Evolutionary conservation across 53 echinoderm and acorn worm genomes (phyloP).

Genomic region (Zoroaster sp.): DNA sequence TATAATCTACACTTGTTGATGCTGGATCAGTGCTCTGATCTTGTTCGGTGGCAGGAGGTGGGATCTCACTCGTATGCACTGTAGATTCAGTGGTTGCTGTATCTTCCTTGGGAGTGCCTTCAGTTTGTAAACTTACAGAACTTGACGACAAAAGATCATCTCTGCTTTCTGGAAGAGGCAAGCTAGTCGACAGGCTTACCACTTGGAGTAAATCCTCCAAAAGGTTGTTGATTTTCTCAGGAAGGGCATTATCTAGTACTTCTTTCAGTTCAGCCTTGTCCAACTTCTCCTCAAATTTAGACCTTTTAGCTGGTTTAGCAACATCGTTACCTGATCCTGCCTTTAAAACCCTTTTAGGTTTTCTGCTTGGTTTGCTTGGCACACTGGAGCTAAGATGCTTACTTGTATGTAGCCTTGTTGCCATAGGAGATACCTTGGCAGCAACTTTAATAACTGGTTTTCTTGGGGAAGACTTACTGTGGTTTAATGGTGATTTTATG

Average conservation of each 20-base stretch:
- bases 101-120: constrained; percentile 18
- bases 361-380: constrained; percentile 7
- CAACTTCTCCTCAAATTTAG: constrained; percentile 44
- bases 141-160: constrained; percentile 15
- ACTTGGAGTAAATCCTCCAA: constrained; percentile 17
- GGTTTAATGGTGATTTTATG: constrained; percentile 25
- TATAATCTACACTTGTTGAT: background rate
- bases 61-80: background rate
- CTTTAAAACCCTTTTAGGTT: constrained; percentile 1
- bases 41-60: constrained; percentile 3
- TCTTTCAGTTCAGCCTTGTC: constrained; percentile 3
- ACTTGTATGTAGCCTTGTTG: constrained; percentile 52
- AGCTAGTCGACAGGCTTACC: constrained; percentile 26
- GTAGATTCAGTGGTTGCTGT: background rate
- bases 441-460: background rate
- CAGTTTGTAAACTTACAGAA: constrained; percentile 9
- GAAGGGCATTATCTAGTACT: constrained; percentile 3
- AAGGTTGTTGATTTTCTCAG: background rate
- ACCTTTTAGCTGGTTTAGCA: background rate
- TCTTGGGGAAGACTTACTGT: constrained; percentile 2
- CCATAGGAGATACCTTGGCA: constrained; percentile 44
- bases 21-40: background rate
- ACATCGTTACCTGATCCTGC: background rate
- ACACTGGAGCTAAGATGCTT: constrained; percentile 25
- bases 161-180: constrained; percentile 36